Base-by-base conservation (phyloP, 1,140 invertebrate genomes). In the Popillia japonica region DNA sequence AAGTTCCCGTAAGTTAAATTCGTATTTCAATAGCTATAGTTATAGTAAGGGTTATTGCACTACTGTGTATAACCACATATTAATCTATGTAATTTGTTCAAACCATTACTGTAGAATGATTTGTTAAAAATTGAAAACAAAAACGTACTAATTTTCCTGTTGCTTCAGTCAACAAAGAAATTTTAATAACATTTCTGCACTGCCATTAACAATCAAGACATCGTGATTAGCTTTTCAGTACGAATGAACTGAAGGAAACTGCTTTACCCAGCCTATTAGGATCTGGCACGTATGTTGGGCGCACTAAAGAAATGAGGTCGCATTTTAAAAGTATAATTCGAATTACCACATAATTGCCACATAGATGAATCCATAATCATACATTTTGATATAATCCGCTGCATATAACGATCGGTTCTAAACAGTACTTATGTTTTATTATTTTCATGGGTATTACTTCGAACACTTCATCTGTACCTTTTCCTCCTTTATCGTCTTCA, bases 361-460 rank as follows among this genome's bases (percentile, higher is more conserved):
- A 73, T 73, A 73, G 72, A 34, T 73, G 72, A 73, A 34, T 42
- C 72, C 72, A 73, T 73, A 73, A 73, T 73, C 72, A 73, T 73
- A 73, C 72, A 73, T 42, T 73, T 73, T 73, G 27, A 34, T 17
- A 23, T 73, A 73, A 73, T 40, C 72, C 40, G 72, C 72, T 42
- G 40, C 27, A 42, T 40, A 42, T 73, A 73, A 73, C 20, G 72
- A 42, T 42, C 72, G 72, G 72, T 40, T 73, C 72, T 34, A 27
- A 42, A 4, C 72, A 14, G 20, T 64, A 64, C 61, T 64, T 64
- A 64, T 17, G 61, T 64, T 64, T 64, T 64, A 64, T 64, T 64
- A 64, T 20, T 64, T 64, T 64, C 61, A 64, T 17, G 61, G n/a
- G n/a, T n/a, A n/a, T n/a, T n/a, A n/a, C 61, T 48, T 10, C 44